Percentiles rank a stretch among this genome's conserved stretches.
Evolutionary conservation across 2,113 vertebrate species (phyloP).

Genomic region (Catharus bicknelli): DNA sequence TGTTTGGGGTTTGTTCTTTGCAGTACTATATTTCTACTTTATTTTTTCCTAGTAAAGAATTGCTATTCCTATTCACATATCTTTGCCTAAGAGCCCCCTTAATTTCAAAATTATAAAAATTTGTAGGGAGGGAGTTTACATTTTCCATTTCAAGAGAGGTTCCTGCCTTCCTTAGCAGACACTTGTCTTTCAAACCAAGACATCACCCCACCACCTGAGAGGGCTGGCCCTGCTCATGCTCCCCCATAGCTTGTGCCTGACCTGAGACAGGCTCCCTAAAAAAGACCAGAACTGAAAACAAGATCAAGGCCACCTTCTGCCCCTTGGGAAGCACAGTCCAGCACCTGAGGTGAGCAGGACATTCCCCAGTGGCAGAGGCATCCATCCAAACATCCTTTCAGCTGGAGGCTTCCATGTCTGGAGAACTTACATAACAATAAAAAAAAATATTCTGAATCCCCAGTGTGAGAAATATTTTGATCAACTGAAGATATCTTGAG

Average conservation of each 20-base stretch:
- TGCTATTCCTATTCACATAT: too few species aligned
- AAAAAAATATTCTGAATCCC: not conserved
- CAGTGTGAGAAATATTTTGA: rapidly evolving
- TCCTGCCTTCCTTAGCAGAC: too few species aligned
- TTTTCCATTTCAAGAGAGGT: too few species aligned
- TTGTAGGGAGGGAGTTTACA: too few species aligned
- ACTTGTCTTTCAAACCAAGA: too few species aligned
- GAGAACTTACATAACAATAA: not conserved
- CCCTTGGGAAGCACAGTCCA: not conserved
- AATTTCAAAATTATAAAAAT: too few species aligned
- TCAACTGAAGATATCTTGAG: not conserved
- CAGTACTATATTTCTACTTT: too few species aligned
- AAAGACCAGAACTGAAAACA: not conserved
- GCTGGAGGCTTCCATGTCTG: not conserved
- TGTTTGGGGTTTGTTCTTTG: too few species aligned
- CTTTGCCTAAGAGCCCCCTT: too few species aligned
- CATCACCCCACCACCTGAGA: not conserved
- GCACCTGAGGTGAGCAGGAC: not conserved
- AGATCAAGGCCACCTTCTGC: not conserved
- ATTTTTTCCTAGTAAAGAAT: too few species aligned
- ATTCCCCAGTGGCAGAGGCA: not conserved
- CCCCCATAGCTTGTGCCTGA: not conserved
- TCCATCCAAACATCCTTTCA: not conserved
- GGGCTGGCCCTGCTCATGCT: not conserved
- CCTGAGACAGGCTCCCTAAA: not conserved